phyloP scores from a whole-genome alignment of 2,797 vertebrate genomes.

The Psittacula derbiana region DNA sequence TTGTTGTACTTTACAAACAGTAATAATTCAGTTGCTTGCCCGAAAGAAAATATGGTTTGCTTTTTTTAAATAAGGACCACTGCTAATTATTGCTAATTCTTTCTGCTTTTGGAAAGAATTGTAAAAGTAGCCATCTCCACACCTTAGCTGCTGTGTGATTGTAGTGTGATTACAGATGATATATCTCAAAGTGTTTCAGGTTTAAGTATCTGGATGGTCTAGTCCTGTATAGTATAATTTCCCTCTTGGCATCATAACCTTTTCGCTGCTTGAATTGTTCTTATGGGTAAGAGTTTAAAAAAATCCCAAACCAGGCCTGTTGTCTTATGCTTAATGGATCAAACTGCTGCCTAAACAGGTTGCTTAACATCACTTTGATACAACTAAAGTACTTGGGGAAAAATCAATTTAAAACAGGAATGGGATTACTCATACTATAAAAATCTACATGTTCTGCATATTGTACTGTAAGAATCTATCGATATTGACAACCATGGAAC shows the following conservation, averaged over 20 bases:
- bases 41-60: background rate
- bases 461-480: background rate
- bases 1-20: background rate
- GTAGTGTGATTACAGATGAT: background rate
- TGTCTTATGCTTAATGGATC: background rate
- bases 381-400: background rate
- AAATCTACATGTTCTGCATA: background rate
- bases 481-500: background rate
- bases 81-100: background rate
- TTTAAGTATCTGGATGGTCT: background rate
- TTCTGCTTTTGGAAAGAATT: background rate
- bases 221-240: background rate
- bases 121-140: background rate
- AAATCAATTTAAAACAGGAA: background rate
- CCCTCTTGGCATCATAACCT: background rate
- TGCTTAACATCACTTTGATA: background rate
- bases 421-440: background rate
- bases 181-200: background rate
- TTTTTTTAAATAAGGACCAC: background rate
- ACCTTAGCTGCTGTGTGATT: background rate
- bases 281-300: background rate
- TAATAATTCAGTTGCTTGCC: background rate
- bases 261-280: background rate
- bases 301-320: background rate
- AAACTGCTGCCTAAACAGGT: background rate